Evolutionary conservation across 2,113 vertebrate genomes (phyloP).

Genomic region (Paedocypris sp.): DNA sequence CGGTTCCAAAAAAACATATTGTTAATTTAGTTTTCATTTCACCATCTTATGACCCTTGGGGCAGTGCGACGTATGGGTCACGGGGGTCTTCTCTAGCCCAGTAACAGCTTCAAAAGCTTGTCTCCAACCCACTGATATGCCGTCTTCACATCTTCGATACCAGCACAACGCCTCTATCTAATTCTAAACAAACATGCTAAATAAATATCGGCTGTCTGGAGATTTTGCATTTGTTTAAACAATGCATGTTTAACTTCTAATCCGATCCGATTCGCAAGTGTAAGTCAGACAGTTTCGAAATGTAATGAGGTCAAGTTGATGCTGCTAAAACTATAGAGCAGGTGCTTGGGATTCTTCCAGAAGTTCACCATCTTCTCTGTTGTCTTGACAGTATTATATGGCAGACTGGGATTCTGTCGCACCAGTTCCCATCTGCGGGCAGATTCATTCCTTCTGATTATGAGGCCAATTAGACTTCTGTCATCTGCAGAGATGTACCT

Average conservation of each 20-base stretch:
- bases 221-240: too few relatives aligned
- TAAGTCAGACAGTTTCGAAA: neutral
- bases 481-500: neutral
- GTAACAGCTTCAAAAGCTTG: too few relatives aligned
- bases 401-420: neutral
- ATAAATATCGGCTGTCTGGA: too few relatives aligned
- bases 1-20: too few relatives aligned
- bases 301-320: neutral
- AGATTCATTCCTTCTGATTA: neutral
- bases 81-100: too few relatives aligned
- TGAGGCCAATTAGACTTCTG: neutral
- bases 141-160: too few relatives aligned
- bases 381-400: neutral
- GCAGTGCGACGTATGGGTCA: neutral
- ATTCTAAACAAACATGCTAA: too few relatives aligned
- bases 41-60: too few relatives aligned
- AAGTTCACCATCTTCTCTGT: neutral
- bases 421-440: neutral
- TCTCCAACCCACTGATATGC: too few relatives aligned
- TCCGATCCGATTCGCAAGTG: neutral
- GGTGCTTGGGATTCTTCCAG: neutral
- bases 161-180: too few relatives aligned
- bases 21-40: too few relatives aligned
- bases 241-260: neutral
- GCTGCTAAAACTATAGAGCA: neutral